Evolutionary conservation across 2,888 invertebrate genomes (phyloP).

Genomic region (Philereme vetulata): DNA sequence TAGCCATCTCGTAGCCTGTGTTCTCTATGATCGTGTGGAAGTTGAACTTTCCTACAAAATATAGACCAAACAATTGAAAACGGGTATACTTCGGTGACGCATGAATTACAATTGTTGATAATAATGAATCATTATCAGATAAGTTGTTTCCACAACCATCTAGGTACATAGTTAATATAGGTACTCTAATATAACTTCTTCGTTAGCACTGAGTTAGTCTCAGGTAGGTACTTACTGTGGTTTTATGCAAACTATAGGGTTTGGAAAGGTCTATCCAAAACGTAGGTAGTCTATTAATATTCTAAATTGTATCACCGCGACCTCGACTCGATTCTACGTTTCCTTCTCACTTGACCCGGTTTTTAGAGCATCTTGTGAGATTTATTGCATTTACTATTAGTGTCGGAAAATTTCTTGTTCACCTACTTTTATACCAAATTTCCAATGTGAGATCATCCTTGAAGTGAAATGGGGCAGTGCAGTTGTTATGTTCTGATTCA

Average conservation of each 20-base stretch:
- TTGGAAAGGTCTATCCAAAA: no score
- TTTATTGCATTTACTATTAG: constrained; percentile 39
- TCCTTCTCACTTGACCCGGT: constrained; percentile 54
- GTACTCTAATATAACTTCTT: neutral
- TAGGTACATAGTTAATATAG: neutral
- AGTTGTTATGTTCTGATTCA: constrained; percentile 5
- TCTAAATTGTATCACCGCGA: constrained; percentile 29
- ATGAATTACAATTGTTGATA: neutral
- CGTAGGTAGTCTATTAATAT: neutral
- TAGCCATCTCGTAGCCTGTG: no score
- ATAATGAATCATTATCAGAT: neutral
- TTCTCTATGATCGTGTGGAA: neutral
- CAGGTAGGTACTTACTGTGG: neutral
- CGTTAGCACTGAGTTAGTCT: neutral
- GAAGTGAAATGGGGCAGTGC: neutral
- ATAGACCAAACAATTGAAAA: neutral
- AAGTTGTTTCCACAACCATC: neutral
- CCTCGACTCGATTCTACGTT: constrained; percentile 54
- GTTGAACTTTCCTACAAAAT: neutral
- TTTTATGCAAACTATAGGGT: neutral
- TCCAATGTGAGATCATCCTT: constrained; percentile 2
- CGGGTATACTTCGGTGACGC: neutral
- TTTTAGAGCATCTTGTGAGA: constrained; percentile 49
- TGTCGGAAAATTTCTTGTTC: constrained; percentile 47
- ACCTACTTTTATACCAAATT: constrained; percentile 35